These are phyloP conservation scores for Acanthisitta chloris DNA, from an alignment of 2,113 vertebrate genomes.

Conservation along the genomic window DNA sequence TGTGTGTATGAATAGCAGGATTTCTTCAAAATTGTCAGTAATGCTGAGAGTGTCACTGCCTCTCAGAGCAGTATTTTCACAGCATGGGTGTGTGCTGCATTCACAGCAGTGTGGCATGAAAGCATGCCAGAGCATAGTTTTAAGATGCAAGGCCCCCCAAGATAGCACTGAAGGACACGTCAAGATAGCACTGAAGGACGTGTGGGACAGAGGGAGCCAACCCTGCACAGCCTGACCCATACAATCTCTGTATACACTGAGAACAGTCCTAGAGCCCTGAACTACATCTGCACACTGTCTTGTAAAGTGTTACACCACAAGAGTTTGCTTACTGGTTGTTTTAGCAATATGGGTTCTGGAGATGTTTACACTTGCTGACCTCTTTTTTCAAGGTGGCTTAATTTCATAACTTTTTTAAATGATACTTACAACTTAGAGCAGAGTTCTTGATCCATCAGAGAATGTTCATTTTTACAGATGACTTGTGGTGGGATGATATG, in stretches of 20 bases:
- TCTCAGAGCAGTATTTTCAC: neutral
- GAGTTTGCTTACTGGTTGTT: neutral
- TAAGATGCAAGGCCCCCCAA: neutral
- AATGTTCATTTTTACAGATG: neutral
- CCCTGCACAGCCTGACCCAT: neutral
- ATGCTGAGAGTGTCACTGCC: neutral
- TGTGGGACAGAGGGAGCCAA: neutral
- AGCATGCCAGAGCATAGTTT: neutral
- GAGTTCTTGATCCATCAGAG: neutral
- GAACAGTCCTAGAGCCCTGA: neutral
- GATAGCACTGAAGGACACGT: neutral
- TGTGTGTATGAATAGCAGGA: neutral
- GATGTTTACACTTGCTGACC: neutral
- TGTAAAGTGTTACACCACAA: neutral
- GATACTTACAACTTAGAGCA: neutral
- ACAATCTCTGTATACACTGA: neutral
- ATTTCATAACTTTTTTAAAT: neutral
- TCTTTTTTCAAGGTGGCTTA: neutral
- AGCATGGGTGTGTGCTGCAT: neutral
- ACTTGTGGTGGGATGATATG: neutral
- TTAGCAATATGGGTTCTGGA: neutral
- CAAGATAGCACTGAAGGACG: neutral
- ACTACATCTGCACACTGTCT: neutral
- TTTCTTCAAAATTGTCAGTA: neutral
- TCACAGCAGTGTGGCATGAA: accelerated